Conservation (phyloP, 2,888 invertebrate species). For the Lacanobia oleracea region DNA sequence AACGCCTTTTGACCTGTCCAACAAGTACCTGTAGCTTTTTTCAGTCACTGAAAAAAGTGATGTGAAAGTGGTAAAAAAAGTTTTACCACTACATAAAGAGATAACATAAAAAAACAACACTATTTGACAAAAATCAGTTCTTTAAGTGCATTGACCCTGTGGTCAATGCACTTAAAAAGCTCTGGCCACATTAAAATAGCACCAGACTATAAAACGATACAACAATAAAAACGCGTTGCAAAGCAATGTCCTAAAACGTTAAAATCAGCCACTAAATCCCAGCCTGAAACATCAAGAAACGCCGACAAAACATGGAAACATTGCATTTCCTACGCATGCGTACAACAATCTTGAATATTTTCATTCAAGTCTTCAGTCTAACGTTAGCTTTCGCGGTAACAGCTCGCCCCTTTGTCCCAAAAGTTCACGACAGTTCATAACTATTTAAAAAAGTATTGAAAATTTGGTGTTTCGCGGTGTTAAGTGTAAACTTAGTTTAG, state of each 20-base stretch:
- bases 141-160: too few relatives aligned
- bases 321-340: constrained; percentile 58
- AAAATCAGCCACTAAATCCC: neutral
- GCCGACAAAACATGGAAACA: neutral
- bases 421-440: constrained; percentile 60
- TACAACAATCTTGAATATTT: constrained; percentile 26
- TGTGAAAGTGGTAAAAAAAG: too few relatives aligned
- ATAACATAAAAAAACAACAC: too few relatives aligned
- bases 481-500: constrained; percentile 14
- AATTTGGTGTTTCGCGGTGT: constrained; percentile 4
- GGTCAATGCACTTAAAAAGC: too few relatives aligned
- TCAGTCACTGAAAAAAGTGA: too few relatives aligned
- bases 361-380: constrained; percentile 52
- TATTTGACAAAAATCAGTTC: too few relatives aligned
- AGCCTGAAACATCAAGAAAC: neutral
- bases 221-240: neutral
- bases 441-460: constrained; percentile 25
- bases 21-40: too few relatives aligned
- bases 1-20: too few relatives aligned
- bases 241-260: neutral
- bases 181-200: too few relatives aligned
- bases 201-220: neutral
- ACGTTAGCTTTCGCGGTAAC: constrained; percentile 35
- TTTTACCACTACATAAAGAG: too few relatives aligned
- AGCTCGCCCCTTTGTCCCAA: constrained; percentile 35